Evolutionary conservation across 92 coral and sea anemone genomes (phyloP).

Genomic region (Nematostella vectensis): DNA sequence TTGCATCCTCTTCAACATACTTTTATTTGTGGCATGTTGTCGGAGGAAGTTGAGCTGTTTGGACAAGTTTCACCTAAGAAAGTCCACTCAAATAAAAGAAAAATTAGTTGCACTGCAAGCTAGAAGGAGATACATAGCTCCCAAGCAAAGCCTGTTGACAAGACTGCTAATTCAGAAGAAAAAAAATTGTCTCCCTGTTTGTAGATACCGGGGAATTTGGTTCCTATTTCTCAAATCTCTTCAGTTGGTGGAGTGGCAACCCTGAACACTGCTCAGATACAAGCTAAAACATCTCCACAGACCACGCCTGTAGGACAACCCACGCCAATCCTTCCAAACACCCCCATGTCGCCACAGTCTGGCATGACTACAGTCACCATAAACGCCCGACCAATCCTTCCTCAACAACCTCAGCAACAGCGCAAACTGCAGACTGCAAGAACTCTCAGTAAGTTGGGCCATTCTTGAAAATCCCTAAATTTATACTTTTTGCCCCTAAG

Average conservation of each 20-base stretch:
- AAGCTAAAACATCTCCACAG: constrained; percentile 79
- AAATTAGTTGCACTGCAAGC: too few species aligned
- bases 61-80: too few species aligned
- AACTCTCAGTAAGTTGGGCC: constrained; percentile 10
- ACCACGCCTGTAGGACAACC: constrained; percentile 79
- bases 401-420: constrained; percentile 68
- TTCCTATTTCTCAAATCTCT: constrained; percentile 77
- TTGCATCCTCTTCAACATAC: too few species aligned
- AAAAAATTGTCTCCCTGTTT: too few species aligned
- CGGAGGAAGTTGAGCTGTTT: too few species aligned
- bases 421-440: constrained; percentile 58
- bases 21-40: too few species aligned
- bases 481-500: too few species aligned
- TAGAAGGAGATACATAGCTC: too few species aligned
- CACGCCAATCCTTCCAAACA: constrained; percentile 78
- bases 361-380: constrained; percentile 70
- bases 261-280: constrained; percentile 74
- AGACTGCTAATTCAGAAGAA: too few species aligned
- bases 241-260: constrained; percentile 63
- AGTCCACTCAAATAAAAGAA: too few species aligned
- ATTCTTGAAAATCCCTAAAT: too few species aligned
- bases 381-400: constrained; percentile 70
- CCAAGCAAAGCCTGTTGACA: too few species aligned
- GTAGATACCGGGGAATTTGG: constrained; percentile 70
- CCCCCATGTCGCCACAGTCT: constrained; percentile 76